Evolutionary conservation across 2,888 invertebrate species (phyloP), one percentile per base, ranked within the genome.

Genomic region (Orthosia incerta): DNA sequence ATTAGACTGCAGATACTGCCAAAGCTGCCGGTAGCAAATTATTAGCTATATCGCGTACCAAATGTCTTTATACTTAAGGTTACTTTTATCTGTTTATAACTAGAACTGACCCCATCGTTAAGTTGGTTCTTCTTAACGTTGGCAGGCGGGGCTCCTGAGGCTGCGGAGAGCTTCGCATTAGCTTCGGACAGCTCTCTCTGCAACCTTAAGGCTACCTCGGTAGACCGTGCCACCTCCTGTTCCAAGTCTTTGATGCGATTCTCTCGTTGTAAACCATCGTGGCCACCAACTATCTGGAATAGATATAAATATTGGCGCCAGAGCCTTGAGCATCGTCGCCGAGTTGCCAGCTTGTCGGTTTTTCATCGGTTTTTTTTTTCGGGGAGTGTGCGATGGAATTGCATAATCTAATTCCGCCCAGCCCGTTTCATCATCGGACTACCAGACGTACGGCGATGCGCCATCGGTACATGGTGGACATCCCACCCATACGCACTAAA

Each of bases 141-240:
- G 31, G 93, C 91, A 16, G 94, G 92, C 23, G 93, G 91, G 2
- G 92, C 91, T 16, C 96, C 96, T 0, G 94, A 89, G 0, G 91
- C 91, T 0, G 93, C 86, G 9, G 96, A 93, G 1, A 97, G 91
- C 88, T 97, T 97, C 45, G 95, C 93, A 86, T 97, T 97, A 2
- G 97, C 97, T 45, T 97, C 97, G 48, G 98, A 97, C 65, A 98
- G 93, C 80, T 98, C 98, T 76, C 97, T 97, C 88, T 98, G 98
- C 72, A 98, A 91, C 77, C 97, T 95, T 61, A 97, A 91, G 0
- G 97, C 97, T 26, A 97, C 97, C 89, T 98, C 98, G 86, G 97
- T 98, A 0, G 98, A 97, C 71, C 98, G 97, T 72, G 97, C 97
- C 68, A 99, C 95, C 89, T 99, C 99, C 86, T 98, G 98, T 90